phyloP scores from a whole-genome alignment of 2,113 vertebrate genomes.

The Rhipidura dahli region DNA sequence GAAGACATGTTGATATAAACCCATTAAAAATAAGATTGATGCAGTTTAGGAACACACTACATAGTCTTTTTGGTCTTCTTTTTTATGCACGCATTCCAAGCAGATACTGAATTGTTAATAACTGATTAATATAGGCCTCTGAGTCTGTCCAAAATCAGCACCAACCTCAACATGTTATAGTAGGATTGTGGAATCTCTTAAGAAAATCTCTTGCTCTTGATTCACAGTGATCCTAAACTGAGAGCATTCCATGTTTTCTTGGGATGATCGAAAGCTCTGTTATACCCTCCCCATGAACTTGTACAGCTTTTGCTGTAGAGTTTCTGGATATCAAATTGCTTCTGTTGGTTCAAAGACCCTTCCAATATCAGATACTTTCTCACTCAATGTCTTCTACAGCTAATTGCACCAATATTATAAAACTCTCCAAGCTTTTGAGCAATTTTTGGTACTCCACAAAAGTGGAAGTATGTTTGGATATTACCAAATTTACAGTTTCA shows the following conservation, averaged over 20 bases:
- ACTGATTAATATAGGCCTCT: fast-evolving
- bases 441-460: not conserved
- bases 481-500: not conserved
- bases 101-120: not conserved
- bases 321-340: not conserved
- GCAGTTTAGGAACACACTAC: not conserved
- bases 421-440: not conserved
- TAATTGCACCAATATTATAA: not conserved
- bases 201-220: not conserved
- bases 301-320: not conserved
- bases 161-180: fast-evolving
- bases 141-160: not conserved
- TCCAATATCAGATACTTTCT: not conserved
- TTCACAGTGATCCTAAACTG: not conserved
- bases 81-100: not conserved
- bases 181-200: not conserved
- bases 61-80: not conserved
- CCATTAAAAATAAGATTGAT: not conserved
- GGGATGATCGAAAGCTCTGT: fast-evolving
- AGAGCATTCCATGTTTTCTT: not conserved
- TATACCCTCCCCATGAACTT: not conserved
- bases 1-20: not conserved
- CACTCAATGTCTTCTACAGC: not conserved
- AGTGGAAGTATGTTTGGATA: too few relatives aligned
- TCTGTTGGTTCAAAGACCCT: not conserved